Conservation (phyloP, 2,888 invertebrate species). For the Diachrysia chrysitis region DNA sequence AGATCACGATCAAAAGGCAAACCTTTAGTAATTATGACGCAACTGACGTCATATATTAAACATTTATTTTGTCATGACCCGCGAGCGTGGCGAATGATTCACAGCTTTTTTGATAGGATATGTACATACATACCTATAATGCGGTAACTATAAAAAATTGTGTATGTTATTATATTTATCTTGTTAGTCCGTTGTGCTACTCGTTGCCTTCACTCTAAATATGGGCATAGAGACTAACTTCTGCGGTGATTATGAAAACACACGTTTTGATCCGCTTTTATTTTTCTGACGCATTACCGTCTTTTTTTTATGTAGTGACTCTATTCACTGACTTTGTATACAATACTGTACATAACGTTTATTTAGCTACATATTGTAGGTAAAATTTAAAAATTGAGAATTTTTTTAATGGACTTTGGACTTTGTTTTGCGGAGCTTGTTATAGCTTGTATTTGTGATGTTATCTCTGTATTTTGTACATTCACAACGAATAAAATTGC, state of each 20-base stretch:
- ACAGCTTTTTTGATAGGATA: conserved; percentile 25
- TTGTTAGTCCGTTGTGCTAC: conserved; percentile 22
- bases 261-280: background rate
- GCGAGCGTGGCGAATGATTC: conserved; percentile 31
- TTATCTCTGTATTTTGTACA: too few species aligned
- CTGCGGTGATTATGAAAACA: background rate
- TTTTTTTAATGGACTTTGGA: background rate
- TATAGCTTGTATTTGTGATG: background rate
- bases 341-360: background rate
- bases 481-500: too few species aligned
- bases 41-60: conserved; percentile 24
- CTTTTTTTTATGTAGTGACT: background rate
- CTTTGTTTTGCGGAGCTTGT: background rate
- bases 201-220: conserved; percentile 32
- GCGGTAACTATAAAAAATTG: conserved; percentile 19
- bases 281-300: background rate
- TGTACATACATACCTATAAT: conserved; percentile 8
- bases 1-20: background rate
- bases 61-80: conserved; percentile 37
- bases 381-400: background rate
- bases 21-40: conserved; percentile 2
- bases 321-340: too few species aligned
- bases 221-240: conserved; percentile 15
- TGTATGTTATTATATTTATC: conserved; percentile 35
- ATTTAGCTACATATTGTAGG: background rate